phyloP scores from a whole-genome alignment of 2,113 vertebrate species.

The Uropsilus gracilis region DNA sequence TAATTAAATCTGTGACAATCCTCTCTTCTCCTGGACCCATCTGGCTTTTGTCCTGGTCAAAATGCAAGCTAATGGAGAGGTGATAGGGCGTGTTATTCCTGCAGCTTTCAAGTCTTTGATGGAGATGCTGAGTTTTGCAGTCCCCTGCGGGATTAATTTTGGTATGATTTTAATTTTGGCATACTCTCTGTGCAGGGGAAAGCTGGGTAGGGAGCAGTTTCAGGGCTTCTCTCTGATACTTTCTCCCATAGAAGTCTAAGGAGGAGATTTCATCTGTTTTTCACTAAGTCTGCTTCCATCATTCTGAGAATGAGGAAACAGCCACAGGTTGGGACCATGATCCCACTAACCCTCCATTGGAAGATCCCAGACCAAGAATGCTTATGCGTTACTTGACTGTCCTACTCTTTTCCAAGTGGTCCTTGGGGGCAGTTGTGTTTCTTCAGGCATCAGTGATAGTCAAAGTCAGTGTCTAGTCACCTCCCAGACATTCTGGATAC shows the following conservation, averaged over 20 bases:
- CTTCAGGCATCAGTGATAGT: neutral
- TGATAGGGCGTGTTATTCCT: too few relatives aligned
- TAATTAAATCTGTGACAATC: neutral
- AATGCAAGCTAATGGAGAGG: neutral
- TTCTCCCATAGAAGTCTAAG: neutral
- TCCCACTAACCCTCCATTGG: too few relatives aligned
- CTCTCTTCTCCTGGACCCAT: neutral
- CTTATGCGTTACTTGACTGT: neutral
- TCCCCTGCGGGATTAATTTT: fast-evolving
- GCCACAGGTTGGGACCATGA: too few relatives aligned
- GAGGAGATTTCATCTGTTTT: neutral
- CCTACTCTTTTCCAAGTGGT: neutral
- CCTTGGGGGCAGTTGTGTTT: neutral
- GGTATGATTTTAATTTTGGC: neutral
- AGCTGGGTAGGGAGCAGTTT: neutral
- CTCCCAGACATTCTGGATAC: neutral
- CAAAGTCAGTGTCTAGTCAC: neutral
- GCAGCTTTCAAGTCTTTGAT: neutral
- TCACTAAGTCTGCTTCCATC: too few relatives aligned
- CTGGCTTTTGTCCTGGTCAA: neutral
- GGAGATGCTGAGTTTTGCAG: too few relatives aligned
- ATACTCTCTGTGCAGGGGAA: neutral
- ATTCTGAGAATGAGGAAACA: neutral
- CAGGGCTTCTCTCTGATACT: neutral
- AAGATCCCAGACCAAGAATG: neutral